Conservation (phyloP, 1,140 invertebrate species). For the honey bee (Apis mellifera) region DNA sequence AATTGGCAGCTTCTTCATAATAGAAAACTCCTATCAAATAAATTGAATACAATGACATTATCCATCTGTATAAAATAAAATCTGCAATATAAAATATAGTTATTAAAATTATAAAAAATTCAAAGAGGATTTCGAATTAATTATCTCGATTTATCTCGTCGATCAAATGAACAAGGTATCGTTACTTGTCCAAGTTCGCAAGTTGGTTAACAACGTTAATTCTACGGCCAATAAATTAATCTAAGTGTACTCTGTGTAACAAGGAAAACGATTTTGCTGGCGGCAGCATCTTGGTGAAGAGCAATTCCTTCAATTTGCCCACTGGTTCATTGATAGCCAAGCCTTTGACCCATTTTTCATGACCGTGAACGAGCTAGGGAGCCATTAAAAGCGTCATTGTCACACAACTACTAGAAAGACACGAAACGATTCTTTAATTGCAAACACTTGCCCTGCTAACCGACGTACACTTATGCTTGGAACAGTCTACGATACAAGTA, state of each 20-base stretch:
- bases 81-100: not conserved
- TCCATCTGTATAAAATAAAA: too few species aligned
- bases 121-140: not conserved
- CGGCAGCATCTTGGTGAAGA: not conserved
- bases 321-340: slow-evolving; percentile 45
- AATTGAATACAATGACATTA: too few species aligned
- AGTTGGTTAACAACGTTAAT: slow-evolving; percentile 25
- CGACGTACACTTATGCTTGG: not conserved
- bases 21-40: not conserved
- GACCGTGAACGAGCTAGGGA: slow-evolving; percentile 57
- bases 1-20: not conserved
- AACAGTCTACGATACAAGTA: not conserved
- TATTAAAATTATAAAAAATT: not conserved
- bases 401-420: slow-evolving; percentile 12
- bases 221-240: slow-evolving; percentile 38
- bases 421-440: slow-evolving; percentile 55
- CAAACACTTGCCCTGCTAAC: slow-evolving; percentile 27
- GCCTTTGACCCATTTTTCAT: slow-evolving; percentile 60
- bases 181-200: not conserved
- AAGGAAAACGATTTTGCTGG: slow-evolving; percentile 39
- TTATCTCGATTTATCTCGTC: not conserved
- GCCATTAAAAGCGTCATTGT: slow-evolving; percentile 52
- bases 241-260: not conserved
- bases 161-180: not conserved
- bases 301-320: slow-evolving; percentile 54